Evolutionary conservation across 2,113 vertebrate species (phyloP), one percentile per base, ranked within the genome.

Genomic region (Gambusia affinis): DNA sequence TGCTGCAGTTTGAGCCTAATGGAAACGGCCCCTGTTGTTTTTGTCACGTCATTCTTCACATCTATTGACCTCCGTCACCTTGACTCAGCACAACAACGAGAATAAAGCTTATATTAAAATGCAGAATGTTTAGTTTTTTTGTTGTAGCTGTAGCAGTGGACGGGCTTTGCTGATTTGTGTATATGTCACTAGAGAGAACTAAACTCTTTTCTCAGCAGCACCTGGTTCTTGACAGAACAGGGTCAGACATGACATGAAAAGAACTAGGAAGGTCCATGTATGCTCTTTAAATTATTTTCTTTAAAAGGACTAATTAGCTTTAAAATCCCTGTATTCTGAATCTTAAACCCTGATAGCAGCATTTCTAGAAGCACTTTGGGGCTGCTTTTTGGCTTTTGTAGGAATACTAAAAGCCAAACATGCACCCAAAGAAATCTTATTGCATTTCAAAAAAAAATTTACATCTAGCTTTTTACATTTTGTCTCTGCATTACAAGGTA

Each of bases 141-240:
- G 47, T 51, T 73, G 57, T 51, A 14, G 51, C 11, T 29, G 0
- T 2, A 37, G 65, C 27, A 3, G 27, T 1, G 15, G 39, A 60
- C 27, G 57, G 27, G 24, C 66, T 78, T n/a, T 78, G 67, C 80
- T 67, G 76, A 80, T 73, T 31, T 31, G 64, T 62, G 12, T 19
- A 19, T 22, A 47, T 47, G 44, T 37, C 80, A 74, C 14, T 37
- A 14, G 67, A 77, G 57, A 63, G 57, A 72, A 39, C 27, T 1
- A 1, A 0, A 28, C 72, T 70, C 69, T 61, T 64, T 5, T 67
- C 64, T 73, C 62, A 67, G 62, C 82, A 60, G 73, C 72, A 79
- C 62, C 62, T 68, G 75, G 27, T 54, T 63, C 70, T 82, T 51
- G 5, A 61, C 69, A 17, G 63, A 10, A 54, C 33, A 0, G 44